Percentiles rank a stretch among this genome's conserved stretches.
phyloP scores from a whole-genome alignment of 2,797 vertebrate genomes.

The Amniataba percoides region DNA sequence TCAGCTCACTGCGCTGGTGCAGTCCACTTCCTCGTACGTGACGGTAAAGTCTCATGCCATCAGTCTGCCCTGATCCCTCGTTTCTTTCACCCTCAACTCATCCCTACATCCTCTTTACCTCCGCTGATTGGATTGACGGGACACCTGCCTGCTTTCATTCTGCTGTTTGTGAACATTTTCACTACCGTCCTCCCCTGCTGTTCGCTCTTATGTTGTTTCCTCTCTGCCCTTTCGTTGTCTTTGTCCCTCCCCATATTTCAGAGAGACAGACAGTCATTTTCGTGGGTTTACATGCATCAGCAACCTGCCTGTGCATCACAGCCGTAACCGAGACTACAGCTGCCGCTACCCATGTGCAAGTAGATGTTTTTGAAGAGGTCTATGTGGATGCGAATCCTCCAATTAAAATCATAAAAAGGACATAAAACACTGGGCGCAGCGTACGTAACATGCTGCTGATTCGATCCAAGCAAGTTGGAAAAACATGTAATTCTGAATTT shows the following conservation, averaged over 20 bases:
- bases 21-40: slow-evolving; percentile 35
- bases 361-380: slow-evolving; percentile 4
- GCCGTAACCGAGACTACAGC: slow-evolving; percentile 5
- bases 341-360: not conserved
- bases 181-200: not conserved
- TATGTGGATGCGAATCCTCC: slow-evolving; percentile 2
- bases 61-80: slow-evolving; percentile 38
- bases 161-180: slow-evolving; percentile 25
- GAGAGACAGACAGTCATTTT: too few relatives aligned
- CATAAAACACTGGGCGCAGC: not conserved
- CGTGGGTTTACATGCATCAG: not conserved
- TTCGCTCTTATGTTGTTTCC: not conserved
- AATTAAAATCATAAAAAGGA: slow-evolving; percentile 10
- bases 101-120: slow-evolving; percentile 61
- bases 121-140: slow-evolving; percentile 62
- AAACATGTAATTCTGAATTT: not conserved
- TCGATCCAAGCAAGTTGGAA: not conserved
- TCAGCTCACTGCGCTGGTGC: slow-evolving; percentile 56
- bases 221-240: not conserved
- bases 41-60: slow-evolving; percentile 38
- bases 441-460: not conserved
- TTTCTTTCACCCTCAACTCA: slow-evolving; percentile 37
- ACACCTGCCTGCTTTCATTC: slow-evolving; percentile 40
- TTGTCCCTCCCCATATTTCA: not conserved
- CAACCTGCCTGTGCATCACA: not conserved